Base-by-base conservation (phyloP, 2,113 vertebrate species). In the Apus apus region DNA sequence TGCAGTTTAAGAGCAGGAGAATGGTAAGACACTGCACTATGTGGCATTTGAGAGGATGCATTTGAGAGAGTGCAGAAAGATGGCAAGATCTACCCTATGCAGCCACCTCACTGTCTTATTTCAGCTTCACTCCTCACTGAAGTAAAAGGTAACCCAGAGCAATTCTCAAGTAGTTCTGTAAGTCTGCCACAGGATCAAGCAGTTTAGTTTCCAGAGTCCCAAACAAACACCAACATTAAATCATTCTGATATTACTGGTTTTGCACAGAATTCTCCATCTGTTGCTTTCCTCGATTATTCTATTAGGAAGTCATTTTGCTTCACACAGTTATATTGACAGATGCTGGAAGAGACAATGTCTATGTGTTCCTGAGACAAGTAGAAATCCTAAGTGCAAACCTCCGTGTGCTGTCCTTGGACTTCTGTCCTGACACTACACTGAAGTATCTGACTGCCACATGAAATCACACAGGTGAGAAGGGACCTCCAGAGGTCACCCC, bases 251-350 rank as follows among this genome's bases (percentile, higher is more conserved):
- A 85, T 14, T 80, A 81, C 71, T 95, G 71, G 85, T 14, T 95
- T 96, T 92, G 65, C 75, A 77, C 13, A 92, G 56, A 76, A 50
- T 60, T 94, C 64, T 93, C 91, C 82, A n/a, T 93, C 87, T 90
- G 82, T 67, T 85, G 65, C 82, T 94, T 78, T 86, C 91, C 84
- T 91, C 50, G 32, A 25, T 66, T 60, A 30, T 74, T 92, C 48
- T 32, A 34, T 93, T 70, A 93, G 72, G 81, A 92, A 86, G 56
- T 68, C 4, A 0, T 38, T 76, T 90, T 95, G 34, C 53, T 83
- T 94, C 45, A 27, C 81, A 29, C 9, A 70, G 14, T 50, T 64
- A 18, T 54, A 81, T 67, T 89, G 93, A 74, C 88, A 93, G 88
- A 92, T 94, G 96, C 87, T 81, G 79, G 48, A 92, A 53, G 38